Evolutionary conservation across 2,797 vertebrate species (phyloP).

Genomic region (Channallabes apus): DNA sequence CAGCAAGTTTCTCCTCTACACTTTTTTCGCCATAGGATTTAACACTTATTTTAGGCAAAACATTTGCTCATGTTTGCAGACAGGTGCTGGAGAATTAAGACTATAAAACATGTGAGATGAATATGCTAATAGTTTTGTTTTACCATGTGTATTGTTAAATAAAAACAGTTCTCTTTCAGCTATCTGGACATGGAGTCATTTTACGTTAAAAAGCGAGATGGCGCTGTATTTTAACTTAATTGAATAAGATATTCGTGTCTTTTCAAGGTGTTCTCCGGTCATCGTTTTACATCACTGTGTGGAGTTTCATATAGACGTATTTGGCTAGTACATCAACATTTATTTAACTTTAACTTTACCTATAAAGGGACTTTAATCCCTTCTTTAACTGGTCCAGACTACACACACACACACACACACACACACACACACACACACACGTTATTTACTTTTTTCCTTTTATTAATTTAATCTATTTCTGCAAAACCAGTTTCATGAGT

Average conservation of each 20-base stretch:
- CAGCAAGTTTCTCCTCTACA: not conserved
- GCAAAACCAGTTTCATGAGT: not conserved
- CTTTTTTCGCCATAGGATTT: not conserved
- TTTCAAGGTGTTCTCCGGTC: not conserved
- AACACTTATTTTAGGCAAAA: not conserved
- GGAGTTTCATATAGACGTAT: not conserved
- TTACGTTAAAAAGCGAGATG: slow-evolving; percentile 71
- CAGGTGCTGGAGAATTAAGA: not conserved
- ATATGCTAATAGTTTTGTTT: not conserved
- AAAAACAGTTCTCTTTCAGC: not conserved
- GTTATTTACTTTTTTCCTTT: not conserved
- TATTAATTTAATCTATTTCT: not conserved
- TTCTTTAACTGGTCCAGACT: not conserved
- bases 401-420: not conserved
- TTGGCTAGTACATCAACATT: not conserved
- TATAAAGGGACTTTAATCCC: no score
- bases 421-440: no score
- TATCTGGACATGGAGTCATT: not conserved
- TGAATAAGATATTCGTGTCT: not conserved
- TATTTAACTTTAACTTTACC: not conserved
- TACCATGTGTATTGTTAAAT: not conserved
- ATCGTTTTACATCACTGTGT: not conserved
- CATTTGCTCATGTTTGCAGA: not conserved
- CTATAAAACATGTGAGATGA: not conserved
- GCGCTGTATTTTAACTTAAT: slow-evolving; percentile 71